Evolutionary conservation across 2,113 vertebrate species (phyloP).

Genomic region (Phycodurus eques): DNA sequence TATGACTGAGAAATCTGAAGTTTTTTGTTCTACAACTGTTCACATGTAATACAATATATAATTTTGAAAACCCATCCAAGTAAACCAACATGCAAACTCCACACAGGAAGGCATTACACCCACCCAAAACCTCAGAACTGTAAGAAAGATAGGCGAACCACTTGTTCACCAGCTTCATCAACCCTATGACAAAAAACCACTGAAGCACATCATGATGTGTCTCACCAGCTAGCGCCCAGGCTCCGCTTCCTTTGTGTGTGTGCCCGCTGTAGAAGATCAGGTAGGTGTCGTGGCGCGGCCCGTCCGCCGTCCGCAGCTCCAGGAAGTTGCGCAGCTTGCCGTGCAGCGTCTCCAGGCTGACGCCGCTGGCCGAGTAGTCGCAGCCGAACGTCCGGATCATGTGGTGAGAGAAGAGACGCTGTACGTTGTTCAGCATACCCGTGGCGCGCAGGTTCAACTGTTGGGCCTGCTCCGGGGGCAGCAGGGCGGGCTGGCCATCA

Average conservation of each 20-base stretch:
- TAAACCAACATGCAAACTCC: no score
- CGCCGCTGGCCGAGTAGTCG: slow-evolving; percentile 93
- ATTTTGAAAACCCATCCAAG: no score
- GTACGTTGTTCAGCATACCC: slow-evolving; percentile 87
- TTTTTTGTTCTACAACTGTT: no score
- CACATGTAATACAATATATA: no score
- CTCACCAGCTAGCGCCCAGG: slow-evolving; percentile 93
- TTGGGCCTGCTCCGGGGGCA: slow-evolving; percentile 88
- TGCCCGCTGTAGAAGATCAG: slow-evolving; percentile 95
- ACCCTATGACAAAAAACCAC: no score
- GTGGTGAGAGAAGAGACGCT: slow-evolving; percentile 95
- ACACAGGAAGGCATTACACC: no score
- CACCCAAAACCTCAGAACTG: no score
- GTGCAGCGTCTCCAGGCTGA: slow-evolving; percentile 84
- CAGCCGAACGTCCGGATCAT: slow-evolving; percentile 94
- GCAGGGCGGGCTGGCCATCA: slow-evolving; percentile 85
- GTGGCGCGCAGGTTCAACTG: slow-evolving; percentile 90
- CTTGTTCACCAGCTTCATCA: no score
- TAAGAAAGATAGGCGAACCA: no score
- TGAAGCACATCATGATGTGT: no score
- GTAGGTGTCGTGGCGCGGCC: slow-evolving; percentile 93
- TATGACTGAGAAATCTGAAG: no score
- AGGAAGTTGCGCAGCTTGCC: slow-evolving; percentile 89
- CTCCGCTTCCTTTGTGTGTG: slow-evolving; percentile 84
- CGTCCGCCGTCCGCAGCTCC: slow-evolving; percentile 89